Evolutionary conservation across 2,113 vertebrate species (phyloP).

Genomic region (Lasiurus cinereus): DNA sequence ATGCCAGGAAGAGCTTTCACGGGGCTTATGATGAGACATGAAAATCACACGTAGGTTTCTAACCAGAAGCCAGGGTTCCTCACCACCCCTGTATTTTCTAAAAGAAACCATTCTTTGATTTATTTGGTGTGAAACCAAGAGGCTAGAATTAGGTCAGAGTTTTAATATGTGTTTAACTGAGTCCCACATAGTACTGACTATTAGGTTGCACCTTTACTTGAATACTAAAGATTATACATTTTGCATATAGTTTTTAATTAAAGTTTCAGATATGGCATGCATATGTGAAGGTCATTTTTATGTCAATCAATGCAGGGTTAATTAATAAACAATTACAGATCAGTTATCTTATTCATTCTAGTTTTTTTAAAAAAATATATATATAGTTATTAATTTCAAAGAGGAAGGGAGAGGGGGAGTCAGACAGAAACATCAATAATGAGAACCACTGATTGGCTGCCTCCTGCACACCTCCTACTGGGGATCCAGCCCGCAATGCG

Average conservation of each 20-base stretch:
- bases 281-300: neutral
- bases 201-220: neutral
- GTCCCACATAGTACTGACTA: neutral
- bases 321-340: neutral
- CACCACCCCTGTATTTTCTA: neutral
- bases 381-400: neutral
- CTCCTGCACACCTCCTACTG: too few relatives aligned
- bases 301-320: neutral
- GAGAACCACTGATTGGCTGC: too few relatives aligned
- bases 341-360: neutral
- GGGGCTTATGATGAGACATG: neutral
- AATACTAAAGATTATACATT: neutral
- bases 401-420: too few relatives aligned
- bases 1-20: neutral
- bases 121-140: slow-evolving; percentile 1
- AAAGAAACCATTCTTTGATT: neutral
- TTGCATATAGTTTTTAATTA: neutral
- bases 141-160: neutral
- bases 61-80: neutral
- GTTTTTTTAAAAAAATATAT: neutral
- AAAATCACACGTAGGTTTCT: neutral
- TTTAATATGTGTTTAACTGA: neutral
- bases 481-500: too few relatives aligned
- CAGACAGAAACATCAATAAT: too few relatives aligned
- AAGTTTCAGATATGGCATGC: neutral